Base-by-base conservation (phyloP, 2,888 invertebrate genomes). In the Ecdyonurus torrentis region DNA sequence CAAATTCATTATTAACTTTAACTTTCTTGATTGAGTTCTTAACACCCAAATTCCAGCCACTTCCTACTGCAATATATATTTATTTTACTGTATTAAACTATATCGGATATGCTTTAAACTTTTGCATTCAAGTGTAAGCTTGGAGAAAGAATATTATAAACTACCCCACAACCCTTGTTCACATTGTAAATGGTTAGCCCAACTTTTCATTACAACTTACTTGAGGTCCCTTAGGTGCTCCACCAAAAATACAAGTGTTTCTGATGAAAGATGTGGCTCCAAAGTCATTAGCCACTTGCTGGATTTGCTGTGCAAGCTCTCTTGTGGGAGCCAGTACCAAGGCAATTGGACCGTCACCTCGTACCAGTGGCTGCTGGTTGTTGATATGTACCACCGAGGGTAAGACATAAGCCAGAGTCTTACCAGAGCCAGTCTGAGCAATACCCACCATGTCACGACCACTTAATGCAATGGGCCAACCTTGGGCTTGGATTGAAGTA, bases 181-280 rank as follows among this genome's bases (percentile, higher is more conserved):
- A n/a, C n/a, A n/a, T n/a, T n/a, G n/a, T n/a, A n/a, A n/a, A n/a
- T n/a, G n/a, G n/a, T n/a, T n/a, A n/a, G n/a, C n/a, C n/a, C n/a
- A n/a, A n/a, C n/a, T n/a, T n/a, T n/a, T n/a, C n/a, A n/a, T n/a
- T n/a, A n/a, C n/a, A n/a, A 63, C 87, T 79, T 0, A 89, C 88
- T 73, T 97, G 97, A 18, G 93, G 94, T 62, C 92, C 92, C 75
- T 97, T 98, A 0, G 96, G 94, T 1, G 97, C 94, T 18, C 99
- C 99, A 63, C 99, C 99, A 77, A 98, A 99, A 25, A 97, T 88
- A 75, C 98, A 99, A 1, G 94, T 94, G 73, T 94, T 93, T 58
- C 93, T 83, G 66, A 97, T 88, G 71, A 87, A 84, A 2, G 92
- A 89, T 59, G 86, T 80, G 18, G 87, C 82, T 64, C 96, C 96